phyloP scores from a whole-genome alignment of 2,888 invertebrate genomes.

The Lasioglossum marginatum region DNA sequence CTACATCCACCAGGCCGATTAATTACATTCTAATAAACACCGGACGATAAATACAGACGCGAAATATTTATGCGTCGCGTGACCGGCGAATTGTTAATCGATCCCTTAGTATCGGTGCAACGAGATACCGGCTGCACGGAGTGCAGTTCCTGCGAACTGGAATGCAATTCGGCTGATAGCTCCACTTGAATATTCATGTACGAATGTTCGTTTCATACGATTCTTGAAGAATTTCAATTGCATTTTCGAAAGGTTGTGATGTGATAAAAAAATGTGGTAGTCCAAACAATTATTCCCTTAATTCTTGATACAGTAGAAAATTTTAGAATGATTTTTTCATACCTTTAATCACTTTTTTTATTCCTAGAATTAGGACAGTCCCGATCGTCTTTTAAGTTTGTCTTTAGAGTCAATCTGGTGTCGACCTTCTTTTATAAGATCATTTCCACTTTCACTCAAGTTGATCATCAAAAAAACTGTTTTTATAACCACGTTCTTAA shows the following conservation, averaged over 20 bases:
- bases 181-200: neutral
- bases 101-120: neutral
- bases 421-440: neutral
- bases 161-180: neutral
- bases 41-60: constrained; percentile 20
- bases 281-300: neutral
- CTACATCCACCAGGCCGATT: constrained; percentile 43
- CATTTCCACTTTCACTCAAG: neutral
- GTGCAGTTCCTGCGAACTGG: neutral
- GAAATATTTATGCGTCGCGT: constrained; percentile 38
- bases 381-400: neutral
- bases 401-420: neutral
- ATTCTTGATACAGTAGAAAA: no score
- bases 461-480: neutral
- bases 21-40: constrained; percentile 50
- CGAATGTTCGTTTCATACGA: neutral
- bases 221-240: neutral
- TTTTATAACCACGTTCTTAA: neutral
- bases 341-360: neutral
- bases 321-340: neutral
- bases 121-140: neutral
- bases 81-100: constrained; percentile 33
- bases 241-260: neutral
- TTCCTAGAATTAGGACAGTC: neutral
- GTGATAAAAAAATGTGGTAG: neutral